Evolutionary conservation across 1,140 invertebrate genomes (phyloP), one percentile per base, ranked within the genome.

Genomic region (Spodoptera litura): DNA sequence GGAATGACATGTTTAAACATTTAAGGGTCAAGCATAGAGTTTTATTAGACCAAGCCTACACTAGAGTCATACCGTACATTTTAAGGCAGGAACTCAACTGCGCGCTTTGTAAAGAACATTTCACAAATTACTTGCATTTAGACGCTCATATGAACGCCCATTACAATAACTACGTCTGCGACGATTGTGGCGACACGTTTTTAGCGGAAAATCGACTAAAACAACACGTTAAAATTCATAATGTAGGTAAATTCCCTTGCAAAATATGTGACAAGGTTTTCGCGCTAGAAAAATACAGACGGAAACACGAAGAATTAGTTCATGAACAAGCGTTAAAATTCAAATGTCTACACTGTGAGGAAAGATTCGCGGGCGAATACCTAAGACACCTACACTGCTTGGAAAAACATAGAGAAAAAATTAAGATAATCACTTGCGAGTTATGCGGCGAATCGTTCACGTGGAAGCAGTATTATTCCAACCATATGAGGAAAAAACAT

Each of bases 111-210:
- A 73, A 81, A 3, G 78, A 87, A 13, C 44, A 13, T 0, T 92
- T 89, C 49, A 44, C 81, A 3, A 88, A 88, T 13, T 92, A 87
- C 51, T 83, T 87, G 1, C 81, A 83, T 20, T 51, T 94, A 1
- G 92, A 94, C 49, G 68, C 79, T 0, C 92, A 94, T 76, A 94
- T 94, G 92, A 94, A 94, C 13, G 74, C 84, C 0, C 92, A 93
- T 52, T 94, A 91, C 38, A 85, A 83, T 15, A 94, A 89, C 13
- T 89, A 93, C 9, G 85, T 94, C 5, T 94, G 92, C 53, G 81
- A 84, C 2, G 86, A 88, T 2, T 93, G 92, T 38, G 92, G 92
- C 0, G 88, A 92, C 31, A 88, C 89, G 0, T 93, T 92, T 25
- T 10, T 93, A 2, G 78, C 91, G 0, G 74, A 78, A 0, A 81